These are phyloP conservation scores for Melanaphis sacchari DNA, from an alignment of 1,140 invertebrate genomes.

Conservation along the genomic window DNA sequence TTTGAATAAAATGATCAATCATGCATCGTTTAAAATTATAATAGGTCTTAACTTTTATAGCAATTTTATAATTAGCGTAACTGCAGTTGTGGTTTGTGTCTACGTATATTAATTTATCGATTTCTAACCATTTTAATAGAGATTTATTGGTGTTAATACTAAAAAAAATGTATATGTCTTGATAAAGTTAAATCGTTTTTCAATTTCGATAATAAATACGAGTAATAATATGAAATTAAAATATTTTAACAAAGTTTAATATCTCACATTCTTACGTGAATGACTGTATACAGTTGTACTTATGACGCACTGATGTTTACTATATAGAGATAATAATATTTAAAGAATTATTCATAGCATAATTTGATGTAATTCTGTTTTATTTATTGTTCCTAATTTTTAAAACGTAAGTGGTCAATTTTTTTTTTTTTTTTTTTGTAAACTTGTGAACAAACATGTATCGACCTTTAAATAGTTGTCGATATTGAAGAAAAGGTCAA, in stretches of 20 bases:
- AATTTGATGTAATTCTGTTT: neutral
- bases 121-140: neutral
- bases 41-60: neutral
- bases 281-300: neutral
- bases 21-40: neutral
- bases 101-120: neutral
- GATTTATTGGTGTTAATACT: neutral
- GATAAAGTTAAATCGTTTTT: neutral
- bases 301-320: neutral
- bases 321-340: neutral
- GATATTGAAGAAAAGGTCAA: neutral
- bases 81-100: neutral
- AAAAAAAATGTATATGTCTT: neutral
- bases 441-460: neutral
- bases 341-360: neutral
- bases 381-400: neutral
- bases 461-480: slow-evolving; percentile 12
- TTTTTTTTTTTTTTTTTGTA: neutral
- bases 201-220: neutral
- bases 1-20: neutral
- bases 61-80: neutral
- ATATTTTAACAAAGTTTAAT: neutral
- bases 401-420: neutral
- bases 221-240: neutral
- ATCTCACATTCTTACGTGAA: neutral